Conservation (phyloP, 2,888 invertebrate species). For the Trachelus tabidus region DNA sequence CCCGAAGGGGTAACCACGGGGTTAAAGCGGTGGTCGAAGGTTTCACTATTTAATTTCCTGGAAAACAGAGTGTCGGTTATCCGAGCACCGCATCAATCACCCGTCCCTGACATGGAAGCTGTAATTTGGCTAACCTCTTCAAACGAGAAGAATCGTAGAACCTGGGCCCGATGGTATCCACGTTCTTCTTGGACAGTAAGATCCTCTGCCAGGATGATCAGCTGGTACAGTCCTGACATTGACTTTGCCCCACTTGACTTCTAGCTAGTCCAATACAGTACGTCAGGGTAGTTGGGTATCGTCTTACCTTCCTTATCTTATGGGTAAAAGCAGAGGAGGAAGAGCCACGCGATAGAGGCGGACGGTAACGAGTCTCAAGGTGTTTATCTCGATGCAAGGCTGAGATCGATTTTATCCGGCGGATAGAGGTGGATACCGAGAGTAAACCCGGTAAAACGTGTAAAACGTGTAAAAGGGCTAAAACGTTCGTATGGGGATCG, state of each 20-base stretch:
- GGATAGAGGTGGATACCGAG: neutral
- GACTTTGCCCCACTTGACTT: neutral
- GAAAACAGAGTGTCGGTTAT: conserved; percentile 51
- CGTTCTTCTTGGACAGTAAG: conserved; percentile 19
- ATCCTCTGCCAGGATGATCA: conserved; percentile 8
- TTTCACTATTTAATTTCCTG: conserved; percentile 60
- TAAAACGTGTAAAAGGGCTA: neutral
- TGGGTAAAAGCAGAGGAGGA: neutral
- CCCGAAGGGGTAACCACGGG: conserved; percentile 31
- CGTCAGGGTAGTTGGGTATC: neutral
- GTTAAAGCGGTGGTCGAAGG: conserved; percentile 17
- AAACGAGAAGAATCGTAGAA: neutral
- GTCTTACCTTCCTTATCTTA: neutral
- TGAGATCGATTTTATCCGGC: neutral
- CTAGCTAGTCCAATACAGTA: neutral
- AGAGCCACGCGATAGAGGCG: neutral
- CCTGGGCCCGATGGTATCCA: conserved; percentile 13
- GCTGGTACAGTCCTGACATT: neutral
- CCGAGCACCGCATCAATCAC: conserved; percentile 59
- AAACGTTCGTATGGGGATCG: neutral
- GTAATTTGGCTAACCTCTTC: conserved; percentile 62
- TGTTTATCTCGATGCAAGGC: neutral
- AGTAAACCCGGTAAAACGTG: neutral
- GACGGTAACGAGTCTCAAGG: neutral
- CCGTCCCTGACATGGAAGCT: conserved; percentile 62